Percentiles rank a stretch among this genome's conserved stretches.
These are phyloP conservation scores for Pterocles burchelli DNA, from an alignment of 2,113 vertebrate genomes.

Conservation along the genomic window DNA sequence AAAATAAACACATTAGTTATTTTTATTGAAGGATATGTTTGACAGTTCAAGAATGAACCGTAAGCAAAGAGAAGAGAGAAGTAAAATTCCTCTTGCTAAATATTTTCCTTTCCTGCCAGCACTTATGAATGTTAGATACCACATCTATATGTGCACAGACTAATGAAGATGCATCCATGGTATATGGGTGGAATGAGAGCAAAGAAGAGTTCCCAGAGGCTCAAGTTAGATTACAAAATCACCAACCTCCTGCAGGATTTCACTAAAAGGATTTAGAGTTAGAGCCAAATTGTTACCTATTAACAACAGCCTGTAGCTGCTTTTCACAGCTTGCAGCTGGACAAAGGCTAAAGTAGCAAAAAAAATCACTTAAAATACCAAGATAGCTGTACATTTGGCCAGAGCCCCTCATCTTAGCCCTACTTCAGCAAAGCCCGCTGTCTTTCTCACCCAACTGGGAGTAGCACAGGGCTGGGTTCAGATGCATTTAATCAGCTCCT, in stretches of 20 bases:
- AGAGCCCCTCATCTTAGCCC: background rate
- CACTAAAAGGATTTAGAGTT: background rate
- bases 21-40: conserved; percentile 48
- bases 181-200: background rate
- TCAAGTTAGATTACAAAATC: background rate
- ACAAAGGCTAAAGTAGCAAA: background rate
- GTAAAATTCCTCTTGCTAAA: conserved; percentile 18
- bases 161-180: conserved; percentile 20
- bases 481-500: conserved; percentile 13
- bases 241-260: background rate
- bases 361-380: background rate
- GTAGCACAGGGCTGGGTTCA: background rate
- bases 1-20: conserved; percentile 59
- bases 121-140: background rate
- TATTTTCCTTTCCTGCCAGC: background rate
- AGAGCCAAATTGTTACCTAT: conserved; percentile 1
- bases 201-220: background rate
- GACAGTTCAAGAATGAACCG: background rate
- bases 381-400: background rate
- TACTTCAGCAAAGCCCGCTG: background rate
- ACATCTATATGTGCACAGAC: background rate
- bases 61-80: background rate
- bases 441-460: background rate
- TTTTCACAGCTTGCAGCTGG: background rate
- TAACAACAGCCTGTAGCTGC: background rate